Conservation (phyloP, 2,797 vertebrate genomes). For the Spinibarbus caldwelli region DNA sequence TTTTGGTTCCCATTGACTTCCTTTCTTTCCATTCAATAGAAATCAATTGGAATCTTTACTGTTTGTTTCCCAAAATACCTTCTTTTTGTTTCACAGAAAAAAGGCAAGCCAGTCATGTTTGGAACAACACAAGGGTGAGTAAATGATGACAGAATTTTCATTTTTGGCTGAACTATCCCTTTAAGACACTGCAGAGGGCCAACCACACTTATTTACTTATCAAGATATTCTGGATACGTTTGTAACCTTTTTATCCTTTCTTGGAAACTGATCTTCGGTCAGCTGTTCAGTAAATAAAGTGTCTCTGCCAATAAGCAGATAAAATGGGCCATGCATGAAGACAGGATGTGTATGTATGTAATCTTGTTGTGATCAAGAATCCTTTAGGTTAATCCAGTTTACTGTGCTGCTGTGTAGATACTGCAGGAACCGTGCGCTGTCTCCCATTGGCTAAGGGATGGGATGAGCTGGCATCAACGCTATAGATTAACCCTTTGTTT, state of each 20-base stretch:
- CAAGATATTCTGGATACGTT: neutral
- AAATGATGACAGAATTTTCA: neutral
- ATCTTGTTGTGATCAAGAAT: slow-evolving; percentile 58
- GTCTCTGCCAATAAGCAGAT: neutral
- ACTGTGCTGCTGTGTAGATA: slow-evolving; percentile 27
- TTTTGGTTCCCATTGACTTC: neutral
- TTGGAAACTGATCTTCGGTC: neutral
- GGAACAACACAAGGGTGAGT: neutral
- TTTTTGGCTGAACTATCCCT: neutral
- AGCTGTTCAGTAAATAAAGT: neutral
- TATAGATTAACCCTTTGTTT: slow-evolving; percentile 54
- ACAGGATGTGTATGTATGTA: slow-evolving; percentile 44
- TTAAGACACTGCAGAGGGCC: neutral
- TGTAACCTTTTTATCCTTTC: neutral
- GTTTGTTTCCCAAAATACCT: neutral
- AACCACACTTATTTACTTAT: neutral
- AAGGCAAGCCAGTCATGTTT: neutral
- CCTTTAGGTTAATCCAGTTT: slow-evolving; percentile 69
- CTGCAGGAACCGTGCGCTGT: neutral
- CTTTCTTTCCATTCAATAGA: neutral
- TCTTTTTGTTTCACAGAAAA: neutral
- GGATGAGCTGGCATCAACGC: slow-evolving; percentile 28
- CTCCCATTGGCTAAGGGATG: slow-evolving; percentile 59
- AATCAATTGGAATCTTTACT: neutral
- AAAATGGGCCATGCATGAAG: slow-evolving; percentile 43